Evolutionary conservation across 2,888 invertebrate genomes (phyloP), one percentile per base, ranked within the genome.

Genomic region (Scaptodrosophila latifasciaeformis): DNA sequence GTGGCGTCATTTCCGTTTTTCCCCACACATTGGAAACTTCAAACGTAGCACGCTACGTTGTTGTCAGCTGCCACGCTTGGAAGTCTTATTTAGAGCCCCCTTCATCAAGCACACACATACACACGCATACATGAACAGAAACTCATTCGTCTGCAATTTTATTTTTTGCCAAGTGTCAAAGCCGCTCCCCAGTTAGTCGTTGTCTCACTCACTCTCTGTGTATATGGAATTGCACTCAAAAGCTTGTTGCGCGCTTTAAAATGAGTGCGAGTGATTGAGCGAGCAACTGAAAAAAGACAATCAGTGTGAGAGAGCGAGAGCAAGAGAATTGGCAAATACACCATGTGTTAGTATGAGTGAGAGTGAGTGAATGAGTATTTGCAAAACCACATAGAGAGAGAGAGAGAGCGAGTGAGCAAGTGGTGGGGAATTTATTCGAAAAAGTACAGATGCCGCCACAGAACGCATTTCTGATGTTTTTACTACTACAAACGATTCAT

Each of bases 391-490:
- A 18, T 3, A 19, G 13, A 42, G 21, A 18, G 35, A 12, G 17
- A 24, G 42, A 13, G 12, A 19, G 50, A 42, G 42, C 1, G 27
- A 3, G 42, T 10, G n/a, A 29, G 29, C n/a, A 18, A 13, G 17
- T 19, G 2, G 46, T 35, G 35, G 59, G 70, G 54, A 59, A 67
- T 58, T 63, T 51, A 17, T 54, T 59, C 53, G 60, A 68, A 72
- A 72, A 72, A 72, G 80, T 72, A 72, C 72, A 72, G 72, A 72
- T 72, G 78, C 72, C 72, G 77, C 80, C 77, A 72, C 77, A 79
- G 42, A 59, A 48, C 59, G 50, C 53, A 52, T 30, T 42, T 60
- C 56, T 56, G n/a, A n/a, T 75, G 65, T 75, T 69, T 65, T 67
- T 70, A 77, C 77, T 56, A 59, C 58, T 66, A 70, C 75, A 64